Conservation (phyloP, 1,140 invertebrate species). For the Zaprionus davidi region DNA sequence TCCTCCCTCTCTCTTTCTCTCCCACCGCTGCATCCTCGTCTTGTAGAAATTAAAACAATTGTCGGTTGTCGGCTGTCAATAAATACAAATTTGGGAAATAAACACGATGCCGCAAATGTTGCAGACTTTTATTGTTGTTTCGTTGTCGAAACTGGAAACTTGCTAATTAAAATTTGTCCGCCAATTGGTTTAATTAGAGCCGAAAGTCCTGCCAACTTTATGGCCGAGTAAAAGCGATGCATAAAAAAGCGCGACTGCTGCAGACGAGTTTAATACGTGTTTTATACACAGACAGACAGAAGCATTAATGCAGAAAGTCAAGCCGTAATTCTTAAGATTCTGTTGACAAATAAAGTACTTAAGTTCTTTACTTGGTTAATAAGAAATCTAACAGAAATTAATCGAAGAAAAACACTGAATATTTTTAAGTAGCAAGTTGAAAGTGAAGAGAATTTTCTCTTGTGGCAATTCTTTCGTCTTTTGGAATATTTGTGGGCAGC, state of each 20-base stretch:
- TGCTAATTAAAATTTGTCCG: slow-evolving; percentile 75
- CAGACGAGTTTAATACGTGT: slow-evolving; percentile 8
- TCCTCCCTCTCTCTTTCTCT: no score
- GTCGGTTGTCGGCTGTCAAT: slow-evolving; percentile 52
- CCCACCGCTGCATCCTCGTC: not conserved
- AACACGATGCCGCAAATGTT: slow-evolving; percentile 65
- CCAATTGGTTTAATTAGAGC: slow-evolving; percentile 76
- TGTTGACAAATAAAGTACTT: slow-evolving; percentile 16
- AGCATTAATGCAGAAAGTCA: slow-evolving; percentile 2
- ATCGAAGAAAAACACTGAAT: not conserved
- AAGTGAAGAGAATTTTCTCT: not conserved
- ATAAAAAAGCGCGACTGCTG: not conserved
- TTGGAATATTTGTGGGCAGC: slow-evolving; percentile 15
- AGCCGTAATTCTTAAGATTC: slow-evolving; percentile 2
- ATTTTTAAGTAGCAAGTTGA: not conserved
- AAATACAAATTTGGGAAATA: slow-evolving; percentile 61
- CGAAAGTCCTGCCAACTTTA: slow-evolving; percentile 63
- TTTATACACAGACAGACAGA: not conserved
- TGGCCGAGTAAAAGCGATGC: slow-evolving; percentile 50
- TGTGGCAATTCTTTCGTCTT: slow-evolving; percentile 5
- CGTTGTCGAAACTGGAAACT: slow-evolving; percentile 33
- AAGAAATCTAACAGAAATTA: slow-evolving; percentile 19
- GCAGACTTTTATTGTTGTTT: slow-evolving; percentile 65
- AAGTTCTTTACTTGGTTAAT: not conserved
- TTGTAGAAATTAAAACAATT: slow-evolving; percentile 75